Conservation (phyloP, 2,113 vertebrate species). For the Ophiodon elongatus region DNA sequence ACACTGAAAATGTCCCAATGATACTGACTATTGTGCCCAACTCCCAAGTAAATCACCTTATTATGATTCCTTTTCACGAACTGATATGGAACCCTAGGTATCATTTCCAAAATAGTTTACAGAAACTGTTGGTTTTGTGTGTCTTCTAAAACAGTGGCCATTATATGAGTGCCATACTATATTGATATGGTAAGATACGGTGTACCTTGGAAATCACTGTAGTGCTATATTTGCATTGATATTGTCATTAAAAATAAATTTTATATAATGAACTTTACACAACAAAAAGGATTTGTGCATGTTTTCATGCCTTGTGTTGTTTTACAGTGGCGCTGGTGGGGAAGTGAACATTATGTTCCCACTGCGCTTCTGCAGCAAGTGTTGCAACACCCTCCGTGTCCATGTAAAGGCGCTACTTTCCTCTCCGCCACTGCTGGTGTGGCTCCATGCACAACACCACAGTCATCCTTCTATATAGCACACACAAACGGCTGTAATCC, state of each 20-base stretch:
- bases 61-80: constrained; percentile 77
- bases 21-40: constrained; percentile 76
- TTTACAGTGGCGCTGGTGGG: constrained; percentile 6
- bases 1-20: constrained; percentile 72
- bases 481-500: background rate
- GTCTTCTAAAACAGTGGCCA: constrained; percentile 88
- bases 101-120: constrained; percentile 84
- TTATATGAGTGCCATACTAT: constrained; percentile 89
- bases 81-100: constrained; percentile 73
- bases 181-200: constrained; percentile 89
- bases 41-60: constrained; percentile 77
- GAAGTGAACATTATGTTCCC: constrained; percentile 62
- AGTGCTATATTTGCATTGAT: constrained; percentile 90
- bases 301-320: constrained; percentile 48
- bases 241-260: constrained; percentile 89
- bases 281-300: constrained; percentile 70
- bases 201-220: constrained; percentile 89
- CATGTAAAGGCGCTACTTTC: constrained; percentile 51
- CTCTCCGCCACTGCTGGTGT: constrained; percentile 1
- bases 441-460: background rate
- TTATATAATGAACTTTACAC: constrained; percentile 90
- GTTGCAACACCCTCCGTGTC: constrained; percentile 48
- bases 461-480: background rate
- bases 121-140: constrained; percentile 86
- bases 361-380: constrained; percentile 43